Evolutionary conservation across 1,140 invertebrate genomes (phyloP), one percentile per base, ranked within the genome.

Genomic region (Magallana angulata): DNA sequence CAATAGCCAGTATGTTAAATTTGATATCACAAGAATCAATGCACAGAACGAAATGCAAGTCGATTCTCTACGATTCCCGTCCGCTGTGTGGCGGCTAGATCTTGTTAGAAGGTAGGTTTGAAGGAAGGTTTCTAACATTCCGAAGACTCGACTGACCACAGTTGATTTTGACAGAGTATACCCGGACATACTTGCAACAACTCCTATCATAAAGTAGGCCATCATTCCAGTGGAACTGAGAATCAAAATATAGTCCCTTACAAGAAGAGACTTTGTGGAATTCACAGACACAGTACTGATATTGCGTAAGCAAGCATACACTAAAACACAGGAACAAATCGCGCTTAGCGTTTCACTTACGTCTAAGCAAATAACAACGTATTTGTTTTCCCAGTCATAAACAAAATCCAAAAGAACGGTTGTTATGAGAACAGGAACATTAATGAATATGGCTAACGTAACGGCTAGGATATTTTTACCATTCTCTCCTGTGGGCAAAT

Each of bases 331-430:
- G 11, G 64, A 24, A 18, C 64, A 24, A 1, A 71, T 18, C 1
- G n/a, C 64, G 18, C 64, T 71, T 7, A 71, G 64, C 18, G 2
- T 71, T 7, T 71, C 64, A 71, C 64, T 71, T 9, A n/a, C 16
- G 9, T 71, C 64, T 71, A 71, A 18, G 7, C 18, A n/a, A 24
- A 24, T 68, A 18, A 68, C 30, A n/a, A 68, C 8, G n/a, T 68
- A 8, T 68, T 68, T 18, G n/a, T n/a, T 68, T 68, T 68, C 30
- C 64, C 64, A 68, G 9, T 68, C 64, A 24, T 68, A 68, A 6
- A 68, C 64, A 68, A 68, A 68, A 68, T 68, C 64, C n/a, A 71
- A 30, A 18, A 71, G 18, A 18, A 71, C 64, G 11, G 64, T 71
- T 24, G 64, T 5, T 24, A 71, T 71, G 30, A 71, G 11, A 71